Evolutionary conservation across 1,140 invertebrate genomes (phyloP).

Genomic region (Drosophila malerkotliana): DNA sequence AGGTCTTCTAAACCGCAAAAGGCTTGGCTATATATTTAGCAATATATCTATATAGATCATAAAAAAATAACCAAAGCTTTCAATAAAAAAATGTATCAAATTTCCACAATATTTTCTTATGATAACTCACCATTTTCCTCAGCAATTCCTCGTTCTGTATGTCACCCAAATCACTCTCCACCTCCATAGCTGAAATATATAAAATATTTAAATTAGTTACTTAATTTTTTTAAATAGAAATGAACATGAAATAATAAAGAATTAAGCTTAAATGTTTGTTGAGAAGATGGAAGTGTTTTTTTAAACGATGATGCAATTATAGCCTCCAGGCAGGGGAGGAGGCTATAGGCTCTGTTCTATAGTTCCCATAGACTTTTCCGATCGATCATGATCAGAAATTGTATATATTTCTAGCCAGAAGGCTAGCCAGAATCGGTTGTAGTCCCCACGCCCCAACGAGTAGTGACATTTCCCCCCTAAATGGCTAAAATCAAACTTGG

Average conservation of each 20-base stretch:
- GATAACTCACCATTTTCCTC: slow-evolving; percentile 87
- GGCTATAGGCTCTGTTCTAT: background rate
- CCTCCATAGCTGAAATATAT: slow-evolving; percentile 73
- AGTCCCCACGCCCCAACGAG: slow-evolving; percentile 52
- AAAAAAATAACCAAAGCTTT: background rate
- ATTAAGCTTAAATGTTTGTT: background rate
- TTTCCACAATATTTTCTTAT: background rate
- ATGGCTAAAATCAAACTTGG: slow-evolving; percentile 69
- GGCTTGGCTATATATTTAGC: background rate
- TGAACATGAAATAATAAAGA: background rate
- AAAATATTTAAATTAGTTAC: slow-evolving; percentile 14
- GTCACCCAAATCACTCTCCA: slow-evolving; percentile 87
- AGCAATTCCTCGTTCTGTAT: slow-evolving; percentile 90
- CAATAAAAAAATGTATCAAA: background rate
- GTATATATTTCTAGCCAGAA: slow-evolving; percentile 19
- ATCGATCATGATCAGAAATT: slow-evolving; percentile 59
- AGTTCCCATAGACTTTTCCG: slow-evolving; percentile 49
- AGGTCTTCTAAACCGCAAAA: background rate
- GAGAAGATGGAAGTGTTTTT: background rate
- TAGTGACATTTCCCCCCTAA: slow-evolving; percentile 79
- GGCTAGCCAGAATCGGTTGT: slow-evolving; percentile 59
- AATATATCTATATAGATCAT: background rate
- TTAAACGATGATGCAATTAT: slow-evolving; percentile 47
- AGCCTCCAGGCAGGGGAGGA: background rate
- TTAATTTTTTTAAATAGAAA: slow-evolving; percentile 1